Evolutionary conservation across 1,140 invertebrate genomes (phyloP).

Genomic region (Aplysia californica): DNA sequence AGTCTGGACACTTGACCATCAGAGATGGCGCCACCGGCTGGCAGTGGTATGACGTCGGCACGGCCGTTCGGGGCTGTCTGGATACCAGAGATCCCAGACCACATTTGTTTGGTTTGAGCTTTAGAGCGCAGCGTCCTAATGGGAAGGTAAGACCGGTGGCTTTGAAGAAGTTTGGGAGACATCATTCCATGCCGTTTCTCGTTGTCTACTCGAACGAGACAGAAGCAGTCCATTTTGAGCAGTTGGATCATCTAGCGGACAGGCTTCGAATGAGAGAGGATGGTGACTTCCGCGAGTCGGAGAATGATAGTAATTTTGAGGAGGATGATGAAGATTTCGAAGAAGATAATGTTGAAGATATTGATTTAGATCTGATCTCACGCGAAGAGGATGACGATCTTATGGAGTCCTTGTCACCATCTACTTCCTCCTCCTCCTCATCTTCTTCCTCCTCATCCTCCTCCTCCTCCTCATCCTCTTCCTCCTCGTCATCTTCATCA

Average conservation of each 20-base stretch:
- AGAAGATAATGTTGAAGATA: too few relatives aligned
- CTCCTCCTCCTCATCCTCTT: too few relatives aligned
- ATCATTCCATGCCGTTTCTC: conserved; percentile 65
- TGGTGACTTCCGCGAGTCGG: too few relatives aligned
- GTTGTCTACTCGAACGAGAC: conserved; percentile 67
- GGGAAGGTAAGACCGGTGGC: conserved; percentile 38
- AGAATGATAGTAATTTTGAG: too few relatives aligned
- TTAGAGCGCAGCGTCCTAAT: conserved; percentile 42
- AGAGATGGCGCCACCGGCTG: conserved; percentile 46
- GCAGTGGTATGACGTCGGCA: conserved; percentile 62
- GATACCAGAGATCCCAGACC: conserved; percentile 37
- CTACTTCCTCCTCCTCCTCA: too few relatives aligned
- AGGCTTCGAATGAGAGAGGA: too few relatives aligned
- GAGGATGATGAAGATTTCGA: too few relatives aligned
- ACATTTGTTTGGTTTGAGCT: conserved; percentile 58
- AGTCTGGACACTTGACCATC: conserved; percentile 49
- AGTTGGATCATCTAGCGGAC: conserved; percentile 49
- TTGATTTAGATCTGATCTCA: too few relatives aligned
- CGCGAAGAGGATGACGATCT: too few relatives aligned
- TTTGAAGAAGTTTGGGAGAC: conserved; percentile 49
- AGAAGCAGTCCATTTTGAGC: conserved; percentile 50
- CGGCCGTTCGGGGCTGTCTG: conserved; percentile 52
- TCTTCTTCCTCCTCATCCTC: too few relatives aligned
- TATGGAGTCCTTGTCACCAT: too few relatives aligned
- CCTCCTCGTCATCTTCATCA: too few relatives aligned